These are phyloP conservation scores for Sebastes melanostomus DNA, from an alignment of 2,797 vertebrate species.

Conservation along the genomic window DNA sequence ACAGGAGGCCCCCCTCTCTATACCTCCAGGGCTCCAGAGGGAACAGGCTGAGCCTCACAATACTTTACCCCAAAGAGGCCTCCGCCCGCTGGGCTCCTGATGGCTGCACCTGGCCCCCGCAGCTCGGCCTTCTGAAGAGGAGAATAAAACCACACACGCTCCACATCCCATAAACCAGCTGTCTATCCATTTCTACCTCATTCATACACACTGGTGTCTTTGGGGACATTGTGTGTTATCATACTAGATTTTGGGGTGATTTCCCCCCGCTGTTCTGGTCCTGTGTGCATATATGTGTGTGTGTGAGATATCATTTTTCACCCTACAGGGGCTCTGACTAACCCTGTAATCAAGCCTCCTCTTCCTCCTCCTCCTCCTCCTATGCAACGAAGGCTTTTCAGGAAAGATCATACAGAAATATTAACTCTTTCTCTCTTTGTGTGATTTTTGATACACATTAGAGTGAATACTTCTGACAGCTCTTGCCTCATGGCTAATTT, in stretches of 20 bases:
- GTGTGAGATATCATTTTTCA: slow-evolving; percentile 59
- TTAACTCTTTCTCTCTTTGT: slow-evolving; percentile 34
- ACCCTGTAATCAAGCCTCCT: slow-evolving; percentile 32
- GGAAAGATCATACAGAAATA: slow-evolving; percentile 47
- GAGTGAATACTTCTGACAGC: slow-evolving; percentile 27
- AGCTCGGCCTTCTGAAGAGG: slow-evolving; percentile 24
- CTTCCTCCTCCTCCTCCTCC: neutral
- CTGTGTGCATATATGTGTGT: neutral
- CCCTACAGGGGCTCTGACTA: slow-evolving; percentile 33
- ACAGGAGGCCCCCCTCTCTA: slow-evolving; percentile 41
- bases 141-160: slow-evolving; percentile 18
- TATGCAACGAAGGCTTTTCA: slow-evolving; percentile 2
- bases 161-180: slow-evolving; percentile 57
- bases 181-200: slow-evolving; percentile 33
- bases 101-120: slow-evolving; percentile 67
- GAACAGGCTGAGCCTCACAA: slow-evolving; percentile 64
- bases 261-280: neutral
- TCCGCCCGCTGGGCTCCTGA: slow-evolving; percentile 55
- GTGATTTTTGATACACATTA: slow-evolving; percentile 13
- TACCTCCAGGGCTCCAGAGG: slow-evolving; percentile 67
- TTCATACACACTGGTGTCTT: slow-evolving; percentile 36
- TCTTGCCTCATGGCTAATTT: slow-evolving; percentile 39
- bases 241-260: slow-evolving; percentile 15
- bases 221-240: slow-evolving; percentile 26
- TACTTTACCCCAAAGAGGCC: slow-evolving; percentile 64